Evolutionary conservation across 2,113 vertebrate genomes (phyloP).

Genomic region (Phylloscopus trochilus): DNA sequence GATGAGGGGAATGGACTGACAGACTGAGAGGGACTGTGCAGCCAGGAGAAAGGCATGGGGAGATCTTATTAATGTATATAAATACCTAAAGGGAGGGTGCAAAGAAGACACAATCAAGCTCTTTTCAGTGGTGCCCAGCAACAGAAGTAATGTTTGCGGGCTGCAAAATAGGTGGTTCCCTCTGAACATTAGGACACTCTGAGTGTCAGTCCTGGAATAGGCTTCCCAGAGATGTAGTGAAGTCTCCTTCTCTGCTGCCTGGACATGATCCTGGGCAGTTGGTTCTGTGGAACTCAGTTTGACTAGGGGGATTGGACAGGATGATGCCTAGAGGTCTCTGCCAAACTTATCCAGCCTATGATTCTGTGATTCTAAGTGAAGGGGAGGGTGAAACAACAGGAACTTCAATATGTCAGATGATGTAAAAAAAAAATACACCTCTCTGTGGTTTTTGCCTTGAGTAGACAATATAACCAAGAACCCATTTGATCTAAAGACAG

Average conservation of each 20-base stretch:
- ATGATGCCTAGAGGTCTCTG: neutral
- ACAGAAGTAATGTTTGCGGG: neutral
- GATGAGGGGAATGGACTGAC: neutral
- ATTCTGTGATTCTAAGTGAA: neutral
- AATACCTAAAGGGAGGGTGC: neutral
- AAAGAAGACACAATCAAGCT: neutral
- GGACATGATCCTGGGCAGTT: neutral
- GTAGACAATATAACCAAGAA: neutral
- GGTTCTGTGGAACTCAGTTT: neutral
- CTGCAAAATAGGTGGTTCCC: fast-evolving
- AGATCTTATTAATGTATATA: neutral
- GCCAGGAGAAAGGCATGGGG: neutral
- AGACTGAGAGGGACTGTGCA: neutral
- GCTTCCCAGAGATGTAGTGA: neutral
- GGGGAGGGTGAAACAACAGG: neutral
- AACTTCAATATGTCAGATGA: neutral
- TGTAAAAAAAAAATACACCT: neutral
- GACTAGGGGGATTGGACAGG: neutral
- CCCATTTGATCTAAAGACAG: neutral
- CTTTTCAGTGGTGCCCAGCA: neutral
- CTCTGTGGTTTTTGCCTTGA: neutral
- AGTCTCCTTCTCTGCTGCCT: neutral
- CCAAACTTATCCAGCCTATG: neutral
- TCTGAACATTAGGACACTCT: neutral
- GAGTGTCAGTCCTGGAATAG: neutral